phyloP scores from a whole-genome alignment of 2,797 vertebrate species.

The Basileuterus tristriatus region DNA sequence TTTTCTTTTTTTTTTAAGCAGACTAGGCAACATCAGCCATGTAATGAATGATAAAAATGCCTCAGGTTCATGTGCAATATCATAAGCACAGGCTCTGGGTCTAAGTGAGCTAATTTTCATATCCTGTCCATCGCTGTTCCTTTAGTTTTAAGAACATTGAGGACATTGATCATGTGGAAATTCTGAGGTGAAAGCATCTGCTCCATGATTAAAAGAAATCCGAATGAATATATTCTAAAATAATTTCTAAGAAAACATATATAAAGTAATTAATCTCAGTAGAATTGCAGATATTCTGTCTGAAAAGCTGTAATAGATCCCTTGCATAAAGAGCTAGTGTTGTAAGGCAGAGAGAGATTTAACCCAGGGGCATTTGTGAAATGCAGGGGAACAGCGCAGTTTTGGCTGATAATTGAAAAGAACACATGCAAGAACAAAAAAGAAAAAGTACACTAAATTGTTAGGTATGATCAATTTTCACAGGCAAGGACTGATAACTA shows the following conservation, averaged over 20 bases:
- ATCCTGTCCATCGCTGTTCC: neutral
- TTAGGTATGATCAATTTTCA: neutral
- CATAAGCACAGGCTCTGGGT: neutral
- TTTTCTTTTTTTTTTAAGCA: neutral
- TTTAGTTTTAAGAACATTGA: neutral
- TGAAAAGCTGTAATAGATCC: neutral
- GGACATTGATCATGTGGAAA: neutral
- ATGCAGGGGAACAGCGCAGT: neutral
- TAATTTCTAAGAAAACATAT: neutral
- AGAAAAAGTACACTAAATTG: neutral
- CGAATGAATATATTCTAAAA: neutral
- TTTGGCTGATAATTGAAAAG: neutral
- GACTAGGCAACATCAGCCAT: neutral
- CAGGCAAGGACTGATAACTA: neutral
- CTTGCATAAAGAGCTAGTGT: neutral
- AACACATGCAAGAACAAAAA: neutral
- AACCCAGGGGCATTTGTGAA: neutral
- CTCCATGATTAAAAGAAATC: neutral
- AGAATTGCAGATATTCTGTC: neutral
- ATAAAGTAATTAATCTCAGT: slow-evolving; percentile 5
- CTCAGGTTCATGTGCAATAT: neutral
- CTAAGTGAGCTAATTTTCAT: neutral
- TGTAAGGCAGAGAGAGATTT: neutral
- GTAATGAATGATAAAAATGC: neutral
- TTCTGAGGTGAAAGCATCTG: neutral